Base-by-base conservation (phyloP, 1,140 invertebrate genomes). In the Atta colombica region DNA sequence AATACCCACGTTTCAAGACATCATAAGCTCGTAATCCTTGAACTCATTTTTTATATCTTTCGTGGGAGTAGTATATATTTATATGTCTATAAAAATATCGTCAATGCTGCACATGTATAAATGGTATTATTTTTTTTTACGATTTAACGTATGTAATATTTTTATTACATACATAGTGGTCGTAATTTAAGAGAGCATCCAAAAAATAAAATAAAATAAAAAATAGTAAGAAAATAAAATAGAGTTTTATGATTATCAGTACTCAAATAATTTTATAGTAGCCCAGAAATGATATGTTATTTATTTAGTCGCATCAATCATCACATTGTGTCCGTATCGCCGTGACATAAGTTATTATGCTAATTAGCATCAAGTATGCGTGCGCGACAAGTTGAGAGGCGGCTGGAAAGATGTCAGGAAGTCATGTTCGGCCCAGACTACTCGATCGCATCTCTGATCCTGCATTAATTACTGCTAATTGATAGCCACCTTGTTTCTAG, bases 401-500 rank as follows among this genome's bases (percentile, higher is more conserved):
- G 31, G 63, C 39, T 77, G 49, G 16, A 39, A 85, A 61, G 49
- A 77, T 63, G 55, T 75, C 39, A 74, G 68, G n/a, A 82, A 82
- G 39, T 84, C 77, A 77, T 45, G 35, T 21, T 10, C 21, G 51
- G 51, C 25, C 69, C 66, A 12, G 61, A 14, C 49, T 18, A 25
- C 10, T 85, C 69, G 71, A 87, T 87, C 25, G 53, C 12, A 10
- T 1, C 55, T 21, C 53, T 14, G 63, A 69, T 71, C 16, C 21
- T 12, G 53, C 49, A 45, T 87, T 89, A 87, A 89, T 89, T 87
- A 78, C 45, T 53, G 53, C 75, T 89, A 87, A 88, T 89, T 87
- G 86, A 72, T 89, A 89, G 74, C 55, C 63, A 61, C 65, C 65
- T 39, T 35, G 55, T 49, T 75, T 12, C 14, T n/a, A 28, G 28